These are phyloP conservation scores for Zaprionus lineosus DNA, from an alignment of 2,888 invertebrate genomes.

Conservation along the genomic window DNA sequence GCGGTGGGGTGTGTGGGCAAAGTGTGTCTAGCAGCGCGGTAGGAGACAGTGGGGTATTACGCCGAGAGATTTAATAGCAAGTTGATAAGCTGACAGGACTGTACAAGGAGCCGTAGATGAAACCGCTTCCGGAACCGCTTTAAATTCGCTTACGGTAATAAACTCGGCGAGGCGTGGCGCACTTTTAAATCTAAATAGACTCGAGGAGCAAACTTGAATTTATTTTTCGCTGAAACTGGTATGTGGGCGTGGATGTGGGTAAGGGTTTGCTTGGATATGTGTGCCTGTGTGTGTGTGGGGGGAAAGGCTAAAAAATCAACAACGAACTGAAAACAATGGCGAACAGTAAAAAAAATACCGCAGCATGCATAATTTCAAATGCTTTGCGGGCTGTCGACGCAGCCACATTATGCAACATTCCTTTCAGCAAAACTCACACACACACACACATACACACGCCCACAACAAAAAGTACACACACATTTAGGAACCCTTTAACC, in stretches of 20 bases:
- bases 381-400: constrained; percentile 50
- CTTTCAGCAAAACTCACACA: constrained; percentile 47
- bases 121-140: constrained; percentile 44
- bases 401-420: constrained; percentile 73
- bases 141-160: constrained; percentile 71
- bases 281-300: too few relatives aligned
- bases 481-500: too few relatives aligned
- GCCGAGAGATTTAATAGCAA: constrained; percentile 69
- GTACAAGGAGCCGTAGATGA: neutral
- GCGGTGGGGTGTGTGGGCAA: constrained; percentile 26
- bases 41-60: too few relatives aligned
- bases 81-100: constrained; percentile 60
- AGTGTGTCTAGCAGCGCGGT: constrained; percentile 26
- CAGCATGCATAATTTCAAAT: constrained; percentile 71
- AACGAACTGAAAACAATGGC: constrained; percentile 39
- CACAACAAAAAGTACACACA: neutral
- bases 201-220: constrained; percentile 61
- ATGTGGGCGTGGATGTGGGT: too few relatives aligned
- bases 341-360: constrained; percentile 39
- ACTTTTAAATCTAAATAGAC: constrained; percentile 75
- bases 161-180: constrained; percentile 65
- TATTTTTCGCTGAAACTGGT: constrained; percentile 48
- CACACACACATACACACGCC: neutral
- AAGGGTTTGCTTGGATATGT: too few relatives aligned
- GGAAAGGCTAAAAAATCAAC: constrained; percentile 15